phyloP scores from a whole-genome alignment of 2,113 vertebrate species.

The Circaetus cinerascens region DNA sequence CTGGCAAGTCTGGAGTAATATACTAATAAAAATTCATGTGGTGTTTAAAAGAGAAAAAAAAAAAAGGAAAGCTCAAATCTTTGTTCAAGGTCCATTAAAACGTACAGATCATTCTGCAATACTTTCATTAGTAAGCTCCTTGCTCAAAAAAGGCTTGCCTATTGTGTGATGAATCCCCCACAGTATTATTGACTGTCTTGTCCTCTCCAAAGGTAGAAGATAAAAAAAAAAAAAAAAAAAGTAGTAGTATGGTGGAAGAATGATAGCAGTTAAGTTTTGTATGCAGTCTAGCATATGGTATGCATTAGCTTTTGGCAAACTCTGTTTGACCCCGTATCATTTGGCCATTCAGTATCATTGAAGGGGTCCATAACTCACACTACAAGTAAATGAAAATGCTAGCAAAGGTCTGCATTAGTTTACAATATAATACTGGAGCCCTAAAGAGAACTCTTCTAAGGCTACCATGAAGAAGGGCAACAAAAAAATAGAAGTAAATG shows the following conservation, averaged over 20 bases:
- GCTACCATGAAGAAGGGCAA: not conserved
- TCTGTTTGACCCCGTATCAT: not conserved
- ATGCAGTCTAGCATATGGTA: not conserved
- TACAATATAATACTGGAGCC: not conserved
- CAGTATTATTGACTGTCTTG: slow-evolving; percentile 9
- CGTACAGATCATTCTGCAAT: not conserved
- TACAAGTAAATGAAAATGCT: not conserved
- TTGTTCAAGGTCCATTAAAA: slow-evolving; percentile 57
- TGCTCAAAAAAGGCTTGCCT: not conserved
- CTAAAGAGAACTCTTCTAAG: not conserved
- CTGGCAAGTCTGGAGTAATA: slow-evolving; percentile 35
- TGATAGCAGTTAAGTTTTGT: not conserved
- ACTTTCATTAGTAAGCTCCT: slow-evolving; percentile 8
- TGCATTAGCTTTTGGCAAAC: not conserved
- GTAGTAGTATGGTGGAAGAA: not conserved
- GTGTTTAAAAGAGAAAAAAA: not conserved
- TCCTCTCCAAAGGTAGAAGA: not conserved
- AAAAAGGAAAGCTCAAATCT: slow-evolving; percentile 12
- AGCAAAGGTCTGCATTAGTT: not conserved
- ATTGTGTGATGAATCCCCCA: slow-evolving; percentile 3
- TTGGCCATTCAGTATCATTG: not conserved
- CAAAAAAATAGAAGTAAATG: not conserved
- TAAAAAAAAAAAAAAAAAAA: not conserved
- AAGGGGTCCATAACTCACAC: not conserved
- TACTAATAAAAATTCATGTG: slow-evolving; percentile 54